These are phyloP conservation scores for Aurelia sp. DNA, from an alignment of 30 jellyfish, hydroid and myxozoan genomes.

Conservation along the genomic window DNA sequence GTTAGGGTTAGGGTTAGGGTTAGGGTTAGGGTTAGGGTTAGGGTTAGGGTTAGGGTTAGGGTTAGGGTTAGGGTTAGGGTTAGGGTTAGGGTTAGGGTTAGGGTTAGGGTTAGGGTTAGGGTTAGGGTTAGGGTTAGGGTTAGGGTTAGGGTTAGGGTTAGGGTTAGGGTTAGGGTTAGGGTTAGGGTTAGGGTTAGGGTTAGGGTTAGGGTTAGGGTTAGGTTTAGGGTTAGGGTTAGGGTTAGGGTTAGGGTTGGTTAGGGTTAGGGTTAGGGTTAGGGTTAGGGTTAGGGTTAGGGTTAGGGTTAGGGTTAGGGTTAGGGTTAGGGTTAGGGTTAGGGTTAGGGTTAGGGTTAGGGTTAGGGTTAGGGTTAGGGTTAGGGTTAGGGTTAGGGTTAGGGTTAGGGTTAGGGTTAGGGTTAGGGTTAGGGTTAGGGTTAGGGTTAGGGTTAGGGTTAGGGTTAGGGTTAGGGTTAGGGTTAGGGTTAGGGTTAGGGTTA, in stretches of 20 bases:
- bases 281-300: slow-evolving; percentile 63
- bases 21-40: slow-evolving; percentile 14
- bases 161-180: too few relatives aligned
- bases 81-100: slow-evolving; percentile 13
- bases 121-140: too few relatives aligned
- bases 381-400: too few relatives aligned
- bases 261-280: slow-evolving; percentile 65
- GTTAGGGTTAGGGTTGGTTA: too few relatives aligned
- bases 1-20: slow-evolving; percentile 23
- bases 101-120: slow-evolving; percentile 29
- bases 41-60: slow-evolving; percentile 21
- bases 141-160: neutral
- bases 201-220: slow-evolving; percentile 65
- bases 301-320: slow-evolving; percentile 35
- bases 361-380: too few relatives aligned
- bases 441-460: too few relatives aligned
- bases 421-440: too few relatives aligned
- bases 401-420: too few relatives aligned
- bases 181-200: slow-evolving; percentile 31
- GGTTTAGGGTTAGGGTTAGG: slow-evolving; percentile 60
- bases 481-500: too few relatives aligned
- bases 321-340: slow-evolving; percentile 29
- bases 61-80: slow-evolving; percentile 21
- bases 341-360: too few relatives aligned
- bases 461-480: too few relatives aligned